These are phyloP conservation scores for Neotoma lepida DNA, from an alignment of 2,113 vertebrate genomes.

Conservation along the genomic window DNA sequence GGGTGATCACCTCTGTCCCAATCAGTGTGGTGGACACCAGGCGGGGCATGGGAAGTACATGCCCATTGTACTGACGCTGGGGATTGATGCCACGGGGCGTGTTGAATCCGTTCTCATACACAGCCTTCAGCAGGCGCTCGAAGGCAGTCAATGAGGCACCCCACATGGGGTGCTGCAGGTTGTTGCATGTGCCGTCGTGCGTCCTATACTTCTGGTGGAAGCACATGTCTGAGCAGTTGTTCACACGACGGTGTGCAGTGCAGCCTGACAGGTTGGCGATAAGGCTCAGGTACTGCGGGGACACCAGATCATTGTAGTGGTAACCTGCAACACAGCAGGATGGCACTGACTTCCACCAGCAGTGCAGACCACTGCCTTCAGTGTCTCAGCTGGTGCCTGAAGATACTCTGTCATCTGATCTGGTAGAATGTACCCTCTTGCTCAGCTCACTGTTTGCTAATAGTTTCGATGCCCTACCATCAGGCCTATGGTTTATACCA, in stretches of 20 bases:
- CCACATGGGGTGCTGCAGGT: constrained; percentile 99
- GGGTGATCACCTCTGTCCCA: constrained; percentile 94
- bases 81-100: constrained; percentile 91
- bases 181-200: constrained; percentile 97
- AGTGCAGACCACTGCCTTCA: neutral
- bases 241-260: constrained; percentile 94
- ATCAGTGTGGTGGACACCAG: constrained; percentile 95
- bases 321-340: constrained; percentile 87
- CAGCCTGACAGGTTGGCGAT: constrained; percentile 98
- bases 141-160: constrained; percentile 97
- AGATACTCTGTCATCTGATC: no score
- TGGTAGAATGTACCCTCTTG: no score
- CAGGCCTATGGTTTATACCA: rapidly evolving
- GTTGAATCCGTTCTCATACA: constrained; percentile 99
- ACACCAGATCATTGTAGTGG: constrained; percentile 98
- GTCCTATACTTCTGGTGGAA: constrained; percentile 98
- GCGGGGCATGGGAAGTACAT: constrained; percentile 91
- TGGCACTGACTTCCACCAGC: neutral
- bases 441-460: neutral
- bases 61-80: constrained; percentile 88
- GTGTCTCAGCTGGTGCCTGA: neutral
- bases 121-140: constrained; percentile 95
- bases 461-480: rapidly evolving
- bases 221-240: constrained; percentile 99
- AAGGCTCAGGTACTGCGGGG: constrained; percentile 94